Evolutionary conservation across 2,797 vertebrate species (phyloP), one percentile per base, ranked within the genome.

Genomic region (Lepidocolaptes lacrymiger): DNA sequence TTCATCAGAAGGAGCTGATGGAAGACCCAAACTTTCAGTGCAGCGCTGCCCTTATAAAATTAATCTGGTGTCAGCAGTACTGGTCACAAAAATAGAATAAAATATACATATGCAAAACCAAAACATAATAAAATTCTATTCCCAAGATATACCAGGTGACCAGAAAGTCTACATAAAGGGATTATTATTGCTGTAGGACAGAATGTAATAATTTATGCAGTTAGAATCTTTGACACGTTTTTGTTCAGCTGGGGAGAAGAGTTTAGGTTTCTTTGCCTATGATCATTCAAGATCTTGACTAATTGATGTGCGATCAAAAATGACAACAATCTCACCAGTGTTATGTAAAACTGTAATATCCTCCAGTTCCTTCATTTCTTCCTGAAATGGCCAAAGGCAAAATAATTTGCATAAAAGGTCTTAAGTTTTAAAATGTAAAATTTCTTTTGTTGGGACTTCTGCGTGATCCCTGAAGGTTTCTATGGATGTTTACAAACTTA

Each of bases 221-320:
- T 51, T 58, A 69, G 93, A 89, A 85, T 96, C 80, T 94, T 94
- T 89, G 85, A 95, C 83, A 69, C 58, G 30, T 73, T 91, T 97
- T 96, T 83, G n/a, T 91, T 97, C 96, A 78, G 20, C 96, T 89
- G 26, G 94, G 94, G 88, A 96, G 82, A 93, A 72, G 85, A 91
- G 87, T 97, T 97, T 94, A 93, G 79, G 63, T 95, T 97, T 94
- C 97, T 95, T 97, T 64, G 82, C 77, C 95, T 97, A n/a, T 96
- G 95, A 97, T 97, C 97, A 94, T 93, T 96, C 93, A 94, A 95
- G 95, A 97, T 97, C 95, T 96, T 97, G 96, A 95, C 97, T 98
- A 98, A 98, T 97, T 97, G 97, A 97, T 96, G 96, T 97, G 94
- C 96, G 97, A 98, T 97, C 97, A 98, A 97, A 97, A 97, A 96